phyloP scores from a whole-genome alignment of 2,797 vertebrate species.

The Paramormyrops hopkinsi region DNA sequence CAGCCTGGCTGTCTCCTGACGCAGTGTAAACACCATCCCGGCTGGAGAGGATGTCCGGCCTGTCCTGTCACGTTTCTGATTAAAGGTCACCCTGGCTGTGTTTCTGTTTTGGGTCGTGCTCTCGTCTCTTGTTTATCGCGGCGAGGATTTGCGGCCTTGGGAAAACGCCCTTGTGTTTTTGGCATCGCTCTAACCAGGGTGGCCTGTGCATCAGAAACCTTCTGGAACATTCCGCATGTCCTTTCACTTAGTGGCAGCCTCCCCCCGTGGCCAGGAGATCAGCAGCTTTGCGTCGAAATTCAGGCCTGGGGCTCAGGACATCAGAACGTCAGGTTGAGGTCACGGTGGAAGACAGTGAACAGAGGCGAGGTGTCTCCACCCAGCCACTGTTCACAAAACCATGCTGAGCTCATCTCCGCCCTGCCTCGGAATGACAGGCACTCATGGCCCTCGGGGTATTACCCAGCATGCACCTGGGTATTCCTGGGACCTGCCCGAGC shows the following conservation, averaged over 20 bases:
- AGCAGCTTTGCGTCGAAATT: not conserved
- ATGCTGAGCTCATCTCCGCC: not conserved
- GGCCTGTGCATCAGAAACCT: not conserved
- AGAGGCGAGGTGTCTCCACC: not conserved
- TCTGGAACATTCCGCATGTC: not conserved
- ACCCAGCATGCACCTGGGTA: not conserved
- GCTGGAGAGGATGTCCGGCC: not conserved
- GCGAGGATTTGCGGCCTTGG: not conserved
- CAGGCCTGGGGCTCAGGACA: not conserved
- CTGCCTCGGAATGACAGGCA: not conserved
- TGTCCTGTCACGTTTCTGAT: not conserved
- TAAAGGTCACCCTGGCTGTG: not conserved
- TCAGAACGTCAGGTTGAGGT: not conserved
- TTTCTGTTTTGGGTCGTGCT: not conserved
- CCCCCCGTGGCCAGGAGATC: not conserved
- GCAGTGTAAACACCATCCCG: not conserved
- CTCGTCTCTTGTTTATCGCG: not conserved
- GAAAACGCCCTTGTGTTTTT: not conserved
- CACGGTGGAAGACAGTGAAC: not conserved
- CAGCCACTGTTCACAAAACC: not conserved
- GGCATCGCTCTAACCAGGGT: not conserved
- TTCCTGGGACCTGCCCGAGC: not conserved
- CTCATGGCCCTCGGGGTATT: not conserved
- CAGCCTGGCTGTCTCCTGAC: not conserved
- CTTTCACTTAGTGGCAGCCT: not conserved